These are phyloP conservation scores for Hemaris fuciformis DNA, from an alignment of 2,888 invertebrate genomes.

Conservation along the genomic window DNA sequence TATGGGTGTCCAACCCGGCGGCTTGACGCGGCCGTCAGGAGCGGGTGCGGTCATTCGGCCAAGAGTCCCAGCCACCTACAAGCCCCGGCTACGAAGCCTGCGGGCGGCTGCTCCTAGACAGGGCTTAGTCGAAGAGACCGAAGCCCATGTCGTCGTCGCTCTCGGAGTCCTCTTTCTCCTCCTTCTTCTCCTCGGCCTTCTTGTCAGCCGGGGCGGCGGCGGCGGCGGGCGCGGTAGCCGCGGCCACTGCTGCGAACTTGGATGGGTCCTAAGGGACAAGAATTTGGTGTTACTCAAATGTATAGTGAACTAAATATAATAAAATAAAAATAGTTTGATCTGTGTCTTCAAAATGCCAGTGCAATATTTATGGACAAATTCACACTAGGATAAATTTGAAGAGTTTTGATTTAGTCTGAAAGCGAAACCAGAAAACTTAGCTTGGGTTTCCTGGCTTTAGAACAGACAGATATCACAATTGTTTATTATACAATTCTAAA, in stretches of 20 bases:
- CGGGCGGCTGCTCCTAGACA: slow-evolving; percentile 17
- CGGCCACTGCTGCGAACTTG: slow-evolving; percentile 89
- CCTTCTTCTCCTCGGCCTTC: slow-evolving; percentile 87
- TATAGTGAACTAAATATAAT: neutral
- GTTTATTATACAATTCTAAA: neutral
- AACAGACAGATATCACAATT: slow-evolving; percentile 44
- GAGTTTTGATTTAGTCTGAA: slow-evolving; percentile 58
- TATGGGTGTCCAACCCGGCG: slow-evolving; percentile 73
- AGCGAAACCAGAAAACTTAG: slow-evolving; percentile 54
- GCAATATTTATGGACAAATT: slow-evolving; percentile 43
- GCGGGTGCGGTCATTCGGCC: slow-evolving; percentile 35
- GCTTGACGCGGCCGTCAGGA: slow-evolving; percentile 39
- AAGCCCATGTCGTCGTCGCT: slow-evolving; percentile 99
- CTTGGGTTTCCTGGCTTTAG: slow-evolving; percentile 46
- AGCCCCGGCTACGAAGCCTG: slow-evolving; percentile 30
- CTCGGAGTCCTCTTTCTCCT: slow-evolving; percentile 90
- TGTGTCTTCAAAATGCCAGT: slow-evolving; percentile 65
- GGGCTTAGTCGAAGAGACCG: slow-evolving; percentile 92
- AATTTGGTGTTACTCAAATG: neutral
- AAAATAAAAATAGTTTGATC: neutral
- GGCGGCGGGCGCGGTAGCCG: slow-evolving; percentile 84
- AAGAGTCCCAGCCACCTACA: neutral
- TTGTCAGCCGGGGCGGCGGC: slow-evolving; percentile 83
- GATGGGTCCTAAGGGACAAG: slow-evolving; percentile 89
- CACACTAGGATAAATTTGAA: slow-evolving; percentile 68